These are phyloP conservation scores for Xenopus tropicalis DNA, from an alignment of 2,113 vertebrate species.

Conservation along the genomic window DNA sequence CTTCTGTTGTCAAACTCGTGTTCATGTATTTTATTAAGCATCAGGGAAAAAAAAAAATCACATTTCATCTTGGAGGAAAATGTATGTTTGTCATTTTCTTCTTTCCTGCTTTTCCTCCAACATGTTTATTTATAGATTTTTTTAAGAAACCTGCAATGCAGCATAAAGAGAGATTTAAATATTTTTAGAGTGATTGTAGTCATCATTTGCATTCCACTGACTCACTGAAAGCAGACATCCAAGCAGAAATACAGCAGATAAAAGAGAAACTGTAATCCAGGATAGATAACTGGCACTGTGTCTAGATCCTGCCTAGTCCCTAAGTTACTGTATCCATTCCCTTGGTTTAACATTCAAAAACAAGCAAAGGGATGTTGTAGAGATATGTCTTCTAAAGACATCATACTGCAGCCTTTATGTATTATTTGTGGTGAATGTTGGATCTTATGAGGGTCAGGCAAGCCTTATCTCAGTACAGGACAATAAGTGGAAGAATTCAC, in stretches of 20 bases:
- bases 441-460: too few relatives aligned
- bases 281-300: conserved; percentile 96
- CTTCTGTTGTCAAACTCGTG: conserved; percentile 44
- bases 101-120: conserved; percentile 53
- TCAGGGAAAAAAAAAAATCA: conserved; percentile 50
- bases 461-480: too few relatives aligned
- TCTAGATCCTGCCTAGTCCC: conserved; percentile 71
- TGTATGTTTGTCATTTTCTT: conserved; percentile 53
- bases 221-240: conserved; percentile 92
- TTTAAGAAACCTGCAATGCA: conserved; percentile 67
- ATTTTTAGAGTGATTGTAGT: conserved; percentile 70
- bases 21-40: conserved; percentile 48
- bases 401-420: conserved; percentile 54
- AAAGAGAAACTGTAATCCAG: conserved; percentile 99
- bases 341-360: conserved; percentile 62
- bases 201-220: conserved; percentile 98
- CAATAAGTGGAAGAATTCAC: too few relatives aligned
- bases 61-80: conserved; percentile 12
- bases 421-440: too few relatives aligned
- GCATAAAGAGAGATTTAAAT: conserved; percentile 76
- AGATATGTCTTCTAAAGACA: conserved; percentile 63
- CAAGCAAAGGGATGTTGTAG: conserved; percentile 66
- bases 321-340: conserved; percentile 74
- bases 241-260: conserved; percentile 96
- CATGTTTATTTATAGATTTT: conserved; percentile 48